These are phyloP conservation scores for Acanthurus tractus DNA, from an alignment of 2,797 vertebrate genomes.

Conservation along the genomic window DNA sequence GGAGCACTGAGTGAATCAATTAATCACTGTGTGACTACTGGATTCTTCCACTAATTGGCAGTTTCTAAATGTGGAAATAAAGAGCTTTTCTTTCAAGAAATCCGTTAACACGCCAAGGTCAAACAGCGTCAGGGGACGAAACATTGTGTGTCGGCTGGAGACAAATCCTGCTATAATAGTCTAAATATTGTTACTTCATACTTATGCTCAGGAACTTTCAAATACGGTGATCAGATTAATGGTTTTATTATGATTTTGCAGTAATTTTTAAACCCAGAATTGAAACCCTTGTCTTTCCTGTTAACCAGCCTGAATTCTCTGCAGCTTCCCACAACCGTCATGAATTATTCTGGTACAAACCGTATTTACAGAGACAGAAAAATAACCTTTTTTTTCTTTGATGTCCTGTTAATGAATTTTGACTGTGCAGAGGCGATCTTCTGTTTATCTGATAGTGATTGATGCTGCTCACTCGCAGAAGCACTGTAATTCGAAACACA, in stretches of 20 bases:
- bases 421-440: background rate
- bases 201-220: background rate
- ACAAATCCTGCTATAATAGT: background rate
- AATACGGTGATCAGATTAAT: background rate
- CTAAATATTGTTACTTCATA: slow-evolving; percentile 8
- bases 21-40: slow-evolving; percentile 70
- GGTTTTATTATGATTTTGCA: background rate
- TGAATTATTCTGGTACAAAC: background rate
- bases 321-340: background rate
- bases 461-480: background rate
- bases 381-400: background rate
- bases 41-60: slow-evolving; percentile 69
- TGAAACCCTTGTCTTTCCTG: background rate
- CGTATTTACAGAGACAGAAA: slow-evolving; percentile 1
- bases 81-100: slow-evolving; percentile 56
- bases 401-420: background rate
- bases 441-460: slow-evolving; percentile 1
- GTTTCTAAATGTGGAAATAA: slow-evolving; percentile 70
- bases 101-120: slow-evolving; percentile 50
- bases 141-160: background rate
- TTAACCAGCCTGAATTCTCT: background rate
- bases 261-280: background rate
- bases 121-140: slow-evolving; percentile 15
- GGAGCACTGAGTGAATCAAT: slow-evolving; percentile 67
- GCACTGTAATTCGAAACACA: background rate